Evolutionary conservation across 1,140 invertebrate genomes (phyloP), one percentile per base, ranked within the genome.

Genomic region (Dufourea novaeangliae): DNA sequence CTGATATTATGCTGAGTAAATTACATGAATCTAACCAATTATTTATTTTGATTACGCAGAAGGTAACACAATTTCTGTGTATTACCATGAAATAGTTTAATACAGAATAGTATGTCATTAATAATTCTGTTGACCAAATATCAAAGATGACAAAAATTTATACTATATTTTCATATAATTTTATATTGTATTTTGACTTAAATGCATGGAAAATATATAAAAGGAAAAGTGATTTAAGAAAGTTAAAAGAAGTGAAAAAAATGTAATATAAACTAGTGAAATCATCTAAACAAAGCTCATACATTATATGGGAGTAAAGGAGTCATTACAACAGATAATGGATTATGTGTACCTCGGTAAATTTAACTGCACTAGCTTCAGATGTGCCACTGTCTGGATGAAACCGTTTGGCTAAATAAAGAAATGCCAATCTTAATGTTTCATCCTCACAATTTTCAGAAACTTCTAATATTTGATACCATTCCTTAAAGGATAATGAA

Each of bases 311-410:
- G 14, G n/a, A 50, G 20, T 14, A 46, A 32, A 32, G 54, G 50
- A n/a, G n/a, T n/a, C n/a, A 32, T 64, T 17, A 44, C 11, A 8
- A 22, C 10, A 14, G 20, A 6, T 39, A 67, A 57, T 20, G 14
- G 2, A 46, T 54, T 17, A 52, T 62, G 50, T 39, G 54, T 90
- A 96, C 94, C 87, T 95, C 92, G 64, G 95, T 94, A 93, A 98
- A 98, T 91, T 95, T 96, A 8, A 93, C 91, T 37, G 94, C 92
- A 91, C 95, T 93, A 22, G 96, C 95, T 82, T 95, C 94, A 3
- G 93, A 88, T 3, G 93, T 93, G 2, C 95, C 94, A 67, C 96
- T 96, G 86, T 98, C 97, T 0, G 97, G 97, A 93, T 98, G 97
- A 90, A 95, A 97, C 78, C 93, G 93, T 90, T 97, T 97, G 0